phyloP scores from a whole-genome alignment of 2,797 vertebrate species.

The Ceryle rudis region DNA sequence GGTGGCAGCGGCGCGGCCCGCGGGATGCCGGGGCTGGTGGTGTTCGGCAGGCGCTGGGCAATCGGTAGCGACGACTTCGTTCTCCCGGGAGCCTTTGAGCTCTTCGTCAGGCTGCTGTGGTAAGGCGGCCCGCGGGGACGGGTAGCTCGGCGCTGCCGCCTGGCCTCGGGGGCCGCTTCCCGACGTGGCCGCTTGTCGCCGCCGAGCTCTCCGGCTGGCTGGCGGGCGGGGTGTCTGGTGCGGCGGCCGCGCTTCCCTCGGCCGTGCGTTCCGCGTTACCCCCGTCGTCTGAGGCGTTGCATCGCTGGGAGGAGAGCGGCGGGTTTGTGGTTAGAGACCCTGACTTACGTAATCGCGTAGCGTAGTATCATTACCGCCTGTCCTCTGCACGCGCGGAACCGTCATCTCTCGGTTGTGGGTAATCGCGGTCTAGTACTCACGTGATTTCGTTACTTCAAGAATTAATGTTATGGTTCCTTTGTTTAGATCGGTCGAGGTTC shows the following conservation, averaged over 20 bases:
- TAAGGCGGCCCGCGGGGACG: slow-evolving; percentile 64
- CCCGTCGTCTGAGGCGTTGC: not conserved
- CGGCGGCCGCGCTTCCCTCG: too few relatives aligned
- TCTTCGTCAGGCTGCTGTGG: slow-evolving; percentile 88
- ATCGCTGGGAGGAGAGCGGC: fast-evolving
- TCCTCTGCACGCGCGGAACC: fast-evolving
- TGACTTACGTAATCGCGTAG: fast-evolving
- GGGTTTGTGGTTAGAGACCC: fast-evolving
- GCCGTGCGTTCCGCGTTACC: not conserved
- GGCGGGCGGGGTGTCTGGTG: not conserved
- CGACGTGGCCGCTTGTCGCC: not conserved
- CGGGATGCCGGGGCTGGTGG: slow-evolving; percentile 90
- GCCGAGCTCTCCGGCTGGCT: not conserved
- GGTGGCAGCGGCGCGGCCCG: not conserved
- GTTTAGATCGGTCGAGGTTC: fast-evolving
- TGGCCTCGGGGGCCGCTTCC: not conserved
- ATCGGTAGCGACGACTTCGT: slow-evolving; percentile 96
- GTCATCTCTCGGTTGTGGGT: fast-evolving
- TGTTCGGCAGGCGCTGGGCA: slow-evolving; percentile 92
- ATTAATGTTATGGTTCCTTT: fast-evolving
- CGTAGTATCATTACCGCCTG: fast-evolving
- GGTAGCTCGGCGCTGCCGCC: not conserved
- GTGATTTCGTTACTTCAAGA: fast-evolving
- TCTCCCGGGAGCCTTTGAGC: slow-evolving; percentile 89
- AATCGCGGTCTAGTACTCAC: fast-evolving